These are phyloP conservation scores for Desmophyllum pertusum DNA, from an alignment of 92 coral and sea anemone genomes.

Conservation along the genomic window DNA sequence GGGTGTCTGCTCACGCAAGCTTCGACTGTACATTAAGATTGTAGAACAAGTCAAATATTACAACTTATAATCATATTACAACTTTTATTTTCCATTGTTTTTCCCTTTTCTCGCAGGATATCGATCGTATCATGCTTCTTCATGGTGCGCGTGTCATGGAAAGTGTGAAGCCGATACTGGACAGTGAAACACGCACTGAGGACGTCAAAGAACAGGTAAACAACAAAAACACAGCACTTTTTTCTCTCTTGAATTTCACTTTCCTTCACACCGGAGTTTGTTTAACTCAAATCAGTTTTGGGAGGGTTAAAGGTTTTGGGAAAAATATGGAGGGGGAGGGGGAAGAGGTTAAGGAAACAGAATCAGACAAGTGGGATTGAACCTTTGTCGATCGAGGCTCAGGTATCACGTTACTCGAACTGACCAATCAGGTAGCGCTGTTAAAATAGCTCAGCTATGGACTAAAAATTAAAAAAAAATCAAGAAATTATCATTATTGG, in stretches of 20 bases:
- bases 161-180: constrained; percentile 90
- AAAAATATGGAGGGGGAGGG: neutral
- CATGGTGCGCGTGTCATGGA: constrained; percentile 90
- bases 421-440: no score
- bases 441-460: no score
- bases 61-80: neutral
- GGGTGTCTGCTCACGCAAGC: no score
- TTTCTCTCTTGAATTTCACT: neutral
- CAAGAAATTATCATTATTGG: no score
- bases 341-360: neutral
- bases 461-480: no score
- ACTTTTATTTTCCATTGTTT: neutral
- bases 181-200: constrained; percentile 80
- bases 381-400: neutral
- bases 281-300: neutral
- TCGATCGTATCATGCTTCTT: constrained; percentile 92
- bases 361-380: neutral
- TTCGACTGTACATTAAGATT: no score
- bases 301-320: neutral
- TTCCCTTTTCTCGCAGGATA: constrained; percentile 60
- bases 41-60: no score
- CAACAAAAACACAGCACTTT: neutral
- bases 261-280: neutral
- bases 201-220: constrained; percentile 98
- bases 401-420: no score